Conservation (phyloP, 1,140 invertebrate genomes). For the Trichomalopsis sarcophagae region DNA sequence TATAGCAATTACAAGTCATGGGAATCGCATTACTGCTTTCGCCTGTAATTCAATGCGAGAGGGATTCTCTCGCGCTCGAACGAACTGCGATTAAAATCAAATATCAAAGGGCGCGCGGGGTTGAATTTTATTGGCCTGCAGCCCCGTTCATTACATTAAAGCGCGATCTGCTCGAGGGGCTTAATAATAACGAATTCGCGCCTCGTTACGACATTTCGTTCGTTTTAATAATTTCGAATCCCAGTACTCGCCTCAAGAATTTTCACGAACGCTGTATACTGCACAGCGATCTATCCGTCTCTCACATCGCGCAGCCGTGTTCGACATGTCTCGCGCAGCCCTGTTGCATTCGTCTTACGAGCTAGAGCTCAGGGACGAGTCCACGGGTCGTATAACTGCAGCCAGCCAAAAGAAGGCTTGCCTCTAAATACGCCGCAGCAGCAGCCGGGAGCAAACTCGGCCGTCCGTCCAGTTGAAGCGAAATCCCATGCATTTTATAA, state of each 20-base stretch:
- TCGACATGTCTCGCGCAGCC: slow-evolving; percentile 56
- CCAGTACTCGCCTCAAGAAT: too few species aligned
- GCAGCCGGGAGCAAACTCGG: slow-evolving; percentile 60
- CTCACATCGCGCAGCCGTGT: too few species aligned
- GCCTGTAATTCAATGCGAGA: not conserved
- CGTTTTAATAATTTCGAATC: not conserved
- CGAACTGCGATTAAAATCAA: not conserved
- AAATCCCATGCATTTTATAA: slow-evolving; percentile 75
- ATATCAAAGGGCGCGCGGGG: not conserved
- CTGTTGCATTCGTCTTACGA: slow-evolving; percentile 69
- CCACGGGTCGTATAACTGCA: not conserved
- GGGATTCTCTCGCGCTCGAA: not conserved
- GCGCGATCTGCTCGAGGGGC: not conserved
- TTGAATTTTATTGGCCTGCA: not conserved
- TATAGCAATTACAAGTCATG: slow-evolving; percentile 4
- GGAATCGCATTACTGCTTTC: slow-evolving; percentile 6
- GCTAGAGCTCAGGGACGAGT: not conserved
- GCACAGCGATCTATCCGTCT: slow-evolving; percentile 53
- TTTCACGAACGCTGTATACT: too few species aligned
- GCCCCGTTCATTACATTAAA: slow-evolving; percentile 4
- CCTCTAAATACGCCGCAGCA: slow-evolving; percentile 62
- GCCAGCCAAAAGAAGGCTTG: not conserved
- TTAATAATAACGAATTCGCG: slow-evolving; percentile 13
- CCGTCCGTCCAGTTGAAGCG: slow-evolving; percentile 61
- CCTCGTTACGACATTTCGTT: not conserved